Base-by-base conservation (phyloP, 2,797 vertebrate species). In the Pogonophryne albipinna region DNA sequence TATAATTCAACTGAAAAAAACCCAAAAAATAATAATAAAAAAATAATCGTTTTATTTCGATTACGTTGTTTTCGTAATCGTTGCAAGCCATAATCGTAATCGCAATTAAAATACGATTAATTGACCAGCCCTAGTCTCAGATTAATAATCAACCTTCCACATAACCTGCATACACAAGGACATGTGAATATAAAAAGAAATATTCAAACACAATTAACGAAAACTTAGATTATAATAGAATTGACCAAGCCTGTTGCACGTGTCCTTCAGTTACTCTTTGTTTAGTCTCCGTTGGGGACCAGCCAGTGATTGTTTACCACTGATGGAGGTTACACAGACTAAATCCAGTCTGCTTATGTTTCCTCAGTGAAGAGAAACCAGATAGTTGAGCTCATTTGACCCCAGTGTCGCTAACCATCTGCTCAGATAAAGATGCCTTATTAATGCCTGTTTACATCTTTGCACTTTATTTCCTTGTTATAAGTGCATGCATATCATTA, bases 321-420 rank as follows among this genome's bases (percentile, higher is more conserved):
- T 15, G n/a, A 17, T 44, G 34, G 71, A 71, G 49, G 61, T 47
- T 44, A 57, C 20, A 20, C 3, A 34, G 66, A 66, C 69, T 58
- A 65, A 83, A 78, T 73, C 56, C 52, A 9, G 46, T 44, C 55
- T 50, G 20, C 38, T 79, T 34, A 53, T 71, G 62, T 75, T 68
- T 65, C 55, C 19, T 60, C 15, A 60, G 51, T 49, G n/a, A 52
- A 62, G 49, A 42, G 51, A 60, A 51, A 67, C 42, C 20, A 19
- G 58, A 74, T 71, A 65, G 47, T 51, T 44, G 52, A 78, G 45
- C 64, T 80, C 20, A 41, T 55, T 17, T 70, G 74, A 80, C 65
- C 68, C 6, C 44, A 7, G 69, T 11, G 4, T 27, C 63, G 20
- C 44, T 46, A 53, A 74, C 84, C 51, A 79, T 76, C 78, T 78